Conservation (phyloP, 2,888 invertebrate genomes). For the Automeris io region DNA sequence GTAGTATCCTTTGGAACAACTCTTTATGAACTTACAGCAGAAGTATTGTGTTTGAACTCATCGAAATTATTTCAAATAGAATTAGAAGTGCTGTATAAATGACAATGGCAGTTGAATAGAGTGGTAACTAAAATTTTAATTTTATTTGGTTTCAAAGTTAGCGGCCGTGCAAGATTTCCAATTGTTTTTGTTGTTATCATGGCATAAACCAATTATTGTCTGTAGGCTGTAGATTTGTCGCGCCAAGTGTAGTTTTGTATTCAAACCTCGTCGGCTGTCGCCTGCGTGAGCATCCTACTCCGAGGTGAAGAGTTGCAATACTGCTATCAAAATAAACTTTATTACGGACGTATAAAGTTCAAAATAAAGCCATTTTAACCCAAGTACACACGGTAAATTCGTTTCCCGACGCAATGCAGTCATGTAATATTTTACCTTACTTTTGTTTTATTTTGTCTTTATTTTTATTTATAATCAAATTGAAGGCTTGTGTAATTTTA, state of each 20-base stretch:
- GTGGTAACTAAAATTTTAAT: no score
- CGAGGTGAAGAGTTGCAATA: slow-evolving; percentile 15
- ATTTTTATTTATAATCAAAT: no score
- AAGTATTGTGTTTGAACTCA: no score
- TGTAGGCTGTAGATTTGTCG: slow-evolving; percentile 4
- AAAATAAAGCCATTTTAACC: slow-evolving; percentile 3
- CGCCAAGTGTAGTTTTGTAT: slow-evolving; percentile 20
- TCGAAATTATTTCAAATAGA: no score
- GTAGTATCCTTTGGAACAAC: no score
- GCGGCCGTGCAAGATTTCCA: neutral
- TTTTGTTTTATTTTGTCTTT: no score
- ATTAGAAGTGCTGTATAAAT: no score
- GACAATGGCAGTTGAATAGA: no score
- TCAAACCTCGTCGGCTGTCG: slow-evolving; percentile 17
- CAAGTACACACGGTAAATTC: slow-evolving; percentile 3
- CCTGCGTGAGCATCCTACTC: slow-evolving; percentile 23
- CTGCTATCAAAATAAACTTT: slow-evolving; percentile 12
- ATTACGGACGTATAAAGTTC: slow-evolving; percentile 11
- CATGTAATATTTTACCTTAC: slow-evolving; percentile 13
- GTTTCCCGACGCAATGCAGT: slow-evolving; percentile 21
- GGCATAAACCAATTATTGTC: slow-evolving; percentile 11
- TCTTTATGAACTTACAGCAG: no score
- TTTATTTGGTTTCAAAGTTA: neutral
- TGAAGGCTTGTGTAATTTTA: no score
- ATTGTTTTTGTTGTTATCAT: slow-evolving; percentile 7